A percentile compares a stretch with the other conserved stretches of the same genome.
Evolutionary conservation across 2,888 invertebrate species (phyloP).

Genomic region (Meliscaeva auricollis): DNA sequence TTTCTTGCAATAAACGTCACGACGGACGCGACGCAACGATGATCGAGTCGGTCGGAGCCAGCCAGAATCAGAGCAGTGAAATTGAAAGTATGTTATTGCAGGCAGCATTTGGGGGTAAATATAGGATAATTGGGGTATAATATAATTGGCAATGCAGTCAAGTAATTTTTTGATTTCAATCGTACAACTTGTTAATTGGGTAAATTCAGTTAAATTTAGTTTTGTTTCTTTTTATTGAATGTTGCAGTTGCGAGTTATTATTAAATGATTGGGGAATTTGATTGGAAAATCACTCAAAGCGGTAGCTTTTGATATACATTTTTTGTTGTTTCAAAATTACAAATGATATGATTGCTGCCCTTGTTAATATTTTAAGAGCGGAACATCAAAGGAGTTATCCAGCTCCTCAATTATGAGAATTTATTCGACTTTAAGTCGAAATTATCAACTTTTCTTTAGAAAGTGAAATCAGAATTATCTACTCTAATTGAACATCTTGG

Average conservation of each 20-base stretch:
- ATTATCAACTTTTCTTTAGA: too few relatives aligned
- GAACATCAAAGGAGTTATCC: neutral
- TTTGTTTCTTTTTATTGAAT: constrained; percentile 32
- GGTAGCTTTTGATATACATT: constrained; percentile 41
- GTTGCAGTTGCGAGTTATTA: constrained; percentile 21
- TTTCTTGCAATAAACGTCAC: constrained; percentile 14
- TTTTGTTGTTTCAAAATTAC: neutral
- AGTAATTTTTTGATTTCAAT: constrained; percentile 46
- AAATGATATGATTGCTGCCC: neutral
- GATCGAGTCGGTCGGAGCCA: neutral
- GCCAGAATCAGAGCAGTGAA: constrained; percentile 8
- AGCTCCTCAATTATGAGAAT: too few relatives aligned
- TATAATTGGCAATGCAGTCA: constrained; percentile 50
- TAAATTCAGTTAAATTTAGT: constrained; percentile 52
- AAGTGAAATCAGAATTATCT: too few relatives aligned
- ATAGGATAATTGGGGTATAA: constrained; percentile 26
- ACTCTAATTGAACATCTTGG: too few relatives aligned
- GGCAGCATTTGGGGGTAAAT: constrained; percentile 5
- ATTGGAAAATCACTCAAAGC: constrained; percentile 35
- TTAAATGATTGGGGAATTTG: constrained; percentile 58
- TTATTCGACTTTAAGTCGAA: too few relatives aligned
- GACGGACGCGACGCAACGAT: too few relatives aligned
- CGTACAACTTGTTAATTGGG: constrained; percentile 52
- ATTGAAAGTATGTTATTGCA: constrained; percentile 33
- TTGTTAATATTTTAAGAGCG: neutral